Evolutionary conservation across 1,140 invertebrate genomes (phyloP), one percentile per base, ranked within the genome.

Genomic region (Gryllus bimaculatus): DNA sequence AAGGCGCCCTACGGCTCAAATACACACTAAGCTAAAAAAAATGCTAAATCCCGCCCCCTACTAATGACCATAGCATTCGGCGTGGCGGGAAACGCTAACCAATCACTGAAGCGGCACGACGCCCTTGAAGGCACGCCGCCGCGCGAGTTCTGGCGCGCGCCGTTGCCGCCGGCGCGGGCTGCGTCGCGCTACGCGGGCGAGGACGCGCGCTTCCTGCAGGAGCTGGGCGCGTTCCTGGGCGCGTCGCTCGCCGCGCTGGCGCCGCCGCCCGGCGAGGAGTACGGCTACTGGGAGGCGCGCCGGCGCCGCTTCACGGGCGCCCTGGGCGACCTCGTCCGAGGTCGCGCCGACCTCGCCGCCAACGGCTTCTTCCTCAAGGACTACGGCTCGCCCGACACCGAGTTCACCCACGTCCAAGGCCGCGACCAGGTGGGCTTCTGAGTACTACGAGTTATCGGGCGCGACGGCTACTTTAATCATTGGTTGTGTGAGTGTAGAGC

Each of bases 311-410:
- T 82, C 48, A 87, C 82, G 66, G 86, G 86, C 8, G 83, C 82
- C 7, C 80, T 87, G 8, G 85, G 83, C 12, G 85, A 86, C 66
- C 77, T 87, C 8, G 79, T 84, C 0, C 79, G 83, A 76, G 79
- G 80, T 49, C 81, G 81, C 79, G 83, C 81, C 8, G 84, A 86
- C 76, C 83, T 86, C 18, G 83, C 84, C 10, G 83, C 85, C 47
- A 87, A 85, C 74, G 81, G 83, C 8, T 82, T 84, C 75, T 87
- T 86, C 80, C 78, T 86, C 26, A 84, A 85, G 47, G 81, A 81
- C n/a, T 87, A 87, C 77, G 81, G 81, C 0, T 82, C 80, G 0
- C 76, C 81, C n/a, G 76, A 81, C 8, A 81, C 87, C 7, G 83
- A 85, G 21, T 87, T 84, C 76, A 84, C 84, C 26, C 1, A 39